These are phyloP conservation scores for Eulithis prunata DNA, from an alignment of 2,888 invertebrate species.

Conservation along the genomic window DNA sequence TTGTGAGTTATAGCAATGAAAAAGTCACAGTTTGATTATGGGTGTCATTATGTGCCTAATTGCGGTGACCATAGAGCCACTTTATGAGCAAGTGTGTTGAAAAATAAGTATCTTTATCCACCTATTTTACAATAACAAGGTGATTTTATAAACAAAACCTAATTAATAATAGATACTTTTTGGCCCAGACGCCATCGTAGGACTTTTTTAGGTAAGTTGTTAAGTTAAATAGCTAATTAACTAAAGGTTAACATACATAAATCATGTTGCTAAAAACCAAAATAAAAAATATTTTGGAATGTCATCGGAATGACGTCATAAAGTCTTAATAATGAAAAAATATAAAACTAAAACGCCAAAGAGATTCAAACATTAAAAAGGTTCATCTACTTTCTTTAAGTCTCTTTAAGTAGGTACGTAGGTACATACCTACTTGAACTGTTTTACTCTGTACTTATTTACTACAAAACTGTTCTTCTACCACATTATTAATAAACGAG, in stretches of 20 bases:
- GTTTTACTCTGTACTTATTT: constrained; percentile 8
- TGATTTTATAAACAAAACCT: background rate
- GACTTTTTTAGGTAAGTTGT: background rate
- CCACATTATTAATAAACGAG: background rate
- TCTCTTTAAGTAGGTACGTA: background rate
- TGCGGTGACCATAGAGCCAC: no score
- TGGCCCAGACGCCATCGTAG: no score
- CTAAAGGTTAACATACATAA: background rate
- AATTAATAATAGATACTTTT: no score
- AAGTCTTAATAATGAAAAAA: constrained; percentile 40
- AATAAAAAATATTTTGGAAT: constrained; percentile 54
- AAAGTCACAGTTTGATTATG: no score
- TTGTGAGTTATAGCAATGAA: no score
- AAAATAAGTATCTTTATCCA: background rate
- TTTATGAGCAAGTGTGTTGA: no score
- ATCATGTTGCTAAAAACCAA: background rate
- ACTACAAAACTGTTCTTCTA: constrained; percentile 8
- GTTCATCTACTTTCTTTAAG: constrained; percentile 25
- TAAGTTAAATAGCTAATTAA: background rate
- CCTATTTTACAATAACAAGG: background rate
- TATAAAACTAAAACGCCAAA: constrained; percentile 33
- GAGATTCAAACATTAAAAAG: constrained; percentile 38
- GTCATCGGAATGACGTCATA: constrained; percentile 58
- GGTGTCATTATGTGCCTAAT: no score
- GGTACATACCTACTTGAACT: background rate